Percentiles rank a stretch among this genome's conserved stretches.
phyloP scores from a whole-genome alignment of 2,797 vertebrate genomes.

The Diplodus puntazzo region DNA sequence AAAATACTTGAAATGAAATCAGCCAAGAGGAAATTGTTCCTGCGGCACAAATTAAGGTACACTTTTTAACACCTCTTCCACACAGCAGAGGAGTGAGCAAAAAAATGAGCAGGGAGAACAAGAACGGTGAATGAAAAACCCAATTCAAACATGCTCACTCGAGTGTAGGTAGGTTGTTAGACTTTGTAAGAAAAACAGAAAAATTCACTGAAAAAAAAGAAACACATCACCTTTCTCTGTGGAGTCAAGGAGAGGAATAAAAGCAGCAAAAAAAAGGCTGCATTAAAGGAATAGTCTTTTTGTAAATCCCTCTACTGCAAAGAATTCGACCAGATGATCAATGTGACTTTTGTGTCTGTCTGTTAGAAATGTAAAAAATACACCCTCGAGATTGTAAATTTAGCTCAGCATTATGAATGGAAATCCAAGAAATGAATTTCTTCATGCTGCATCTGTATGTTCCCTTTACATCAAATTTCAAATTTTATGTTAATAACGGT shows the following conservation, averaged over 20 bases:
- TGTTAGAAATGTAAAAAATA: not conserved
- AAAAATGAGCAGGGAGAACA: not conserved
- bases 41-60: not conserved
- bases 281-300: not conserved
- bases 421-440: not conserved
- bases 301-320: not conserved
- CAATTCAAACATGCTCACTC: constrained; percentile 13
- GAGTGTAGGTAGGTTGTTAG: not conserved
- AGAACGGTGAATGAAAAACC: not conserved
- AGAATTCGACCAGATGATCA: not conserved
- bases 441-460: too few relatives aligned
- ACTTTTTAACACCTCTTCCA: not conserved
- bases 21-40: constrained; percentile 3
- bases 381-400: not conserved
- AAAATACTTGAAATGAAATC: constrained; percentile 10
- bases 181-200: not conserved
- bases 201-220: not conserved
- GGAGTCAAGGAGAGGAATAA: not conserved
- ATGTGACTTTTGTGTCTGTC: not conserved
- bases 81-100: not conserved
- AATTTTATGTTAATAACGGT: too few relatives aligned
- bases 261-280: not conserved
- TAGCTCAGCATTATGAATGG: not conserved
- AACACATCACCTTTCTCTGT: not conserved
- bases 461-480: too few relatives aligned